Evolutionary conservation across 2,888 invertebrate genomes (phyloP).

Genomic region (Meteorus cinctellus): DNA sequence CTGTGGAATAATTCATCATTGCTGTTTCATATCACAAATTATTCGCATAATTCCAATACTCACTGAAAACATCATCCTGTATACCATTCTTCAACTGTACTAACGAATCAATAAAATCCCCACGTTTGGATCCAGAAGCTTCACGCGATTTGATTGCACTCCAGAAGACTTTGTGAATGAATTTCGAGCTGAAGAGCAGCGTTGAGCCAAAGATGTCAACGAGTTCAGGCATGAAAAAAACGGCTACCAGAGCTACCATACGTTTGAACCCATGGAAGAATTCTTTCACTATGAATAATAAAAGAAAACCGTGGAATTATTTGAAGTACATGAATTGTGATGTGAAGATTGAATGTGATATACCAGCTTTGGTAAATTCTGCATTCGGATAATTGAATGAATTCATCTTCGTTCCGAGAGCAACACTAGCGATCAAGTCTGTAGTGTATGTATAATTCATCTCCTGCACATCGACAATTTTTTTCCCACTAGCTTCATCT

Average conservation of each 20-base stretch:
- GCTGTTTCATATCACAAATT: too few relatives aligned
- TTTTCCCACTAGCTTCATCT: slow-evolving; percentile 46
- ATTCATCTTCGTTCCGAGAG: slow-evolving; percentile 59
- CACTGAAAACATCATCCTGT: slow-evolving; percentile 65
- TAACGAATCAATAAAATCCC: slow-evolving; percentile 67
- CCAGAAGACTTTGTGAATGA: slow-evolving; percentile 66
- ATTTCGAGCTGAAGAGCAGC: slow-evolving; percentile 63
- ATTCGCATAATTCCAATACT: slow-evolving; percentile 24
- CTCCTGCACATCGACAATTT: slow-evolving; percentile 63
- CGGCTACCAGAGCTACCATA: slow-evolving; percentile 65
- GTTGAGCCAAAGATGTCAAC: slow-evolving; percentile 62
- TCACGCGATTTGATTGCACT: slow-evolving; percentile 61
- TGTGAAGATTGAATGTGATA: background rate
- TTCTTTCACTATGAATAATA: slow-evolving; percentile 55
- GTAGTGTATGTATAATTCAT: slow-evolving; percentile 65
- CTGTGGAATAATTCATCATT: too few relatives aligned
- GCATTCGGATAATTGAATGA: slow-evolving; percentile 62
- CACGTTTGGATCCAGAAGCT: slow-evolving; percentile 59
- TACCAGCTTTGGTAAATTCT: slow-evolving; percentile 62
- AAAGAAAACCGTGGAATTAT: background rate
- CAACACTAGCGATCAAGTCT: slow-evolving; percentile 64
- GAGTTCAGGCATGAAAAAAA: slow-evolving; percentile 68
- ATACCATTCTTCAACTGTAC: slow-evolving; percentile 64
- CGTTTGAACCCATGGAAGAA: slow-evolving; percentile 67
- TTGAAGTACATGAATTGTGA: background rate